Evolutionary conservation across 1,140 invertebrate genomes (phyloP).

Genomic region (Lordiphosa stackelbergi): DNA sequence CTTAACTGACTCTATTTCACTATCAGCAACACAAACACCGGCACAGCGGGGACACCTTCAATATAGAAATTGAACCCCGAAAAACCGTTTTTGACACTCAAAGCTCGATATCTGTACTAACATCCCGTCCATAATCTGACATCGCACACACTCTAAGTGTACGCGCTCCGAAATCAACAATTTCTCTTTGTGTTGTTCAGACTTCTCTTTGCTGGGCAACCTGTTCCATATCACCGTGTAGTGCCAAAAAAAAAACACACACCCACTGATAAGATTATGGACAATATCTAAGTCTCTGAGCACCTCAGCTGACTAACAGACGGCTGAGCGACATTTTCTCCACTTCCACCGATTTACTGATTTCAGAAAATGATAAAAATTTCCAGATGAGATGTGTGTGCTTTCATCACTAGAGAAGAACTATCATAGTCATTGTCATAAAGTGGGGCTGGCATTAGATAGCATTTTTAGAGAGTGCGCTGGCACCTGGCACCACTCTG

Average conservation of each 20-base stretch:
- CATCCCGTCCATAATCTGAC: slow-evolving; percentile 3
- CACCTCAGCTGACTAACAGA: slow-evolving; percentile 37
- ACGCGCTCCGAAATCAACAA: no score
- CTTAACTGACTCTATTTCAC: slow-evolving; percentile 8
- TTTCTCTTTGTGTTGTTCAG: neutral
- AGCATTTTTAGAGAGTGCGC: neutral
- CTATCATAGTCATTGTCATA: slow-evolving; percentile 7
- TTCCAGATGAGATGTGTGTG: no score
- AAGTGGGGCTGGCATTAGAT: slow-evolving; percentile 5
- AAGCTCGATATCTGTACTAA: slow-evolving; percentile 5
- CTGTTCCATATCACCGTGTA: slow-evolving; percentile 10
- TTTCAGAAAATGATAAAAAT: no score
- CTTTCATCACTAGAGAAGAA: no score
- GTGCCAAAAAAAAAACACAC: neutral
- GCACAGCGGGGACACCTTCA: neutral
- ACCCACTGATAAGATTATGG: slow-evolving; percentile 38
- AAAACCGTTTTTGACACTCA: neutral
- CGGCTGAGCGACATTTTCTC: slow-evolving; percentile 8
- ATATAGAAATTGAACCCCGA: slow-evolving; percentile 1
- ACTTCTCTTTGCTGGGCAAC: slow-evolving; percentile 7
- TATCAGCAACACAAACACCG: neutral
- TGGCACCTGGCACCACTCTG: no score
- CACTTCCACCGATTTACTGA: no score
- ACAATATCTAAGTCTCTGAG: slow-evolving; percentile 23
- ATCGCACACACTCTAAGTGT: neutral